phyloP scores from a whole-genome alignment of 2,113 vertebrate genomes.

The Leucopternis melanops region DNA sequence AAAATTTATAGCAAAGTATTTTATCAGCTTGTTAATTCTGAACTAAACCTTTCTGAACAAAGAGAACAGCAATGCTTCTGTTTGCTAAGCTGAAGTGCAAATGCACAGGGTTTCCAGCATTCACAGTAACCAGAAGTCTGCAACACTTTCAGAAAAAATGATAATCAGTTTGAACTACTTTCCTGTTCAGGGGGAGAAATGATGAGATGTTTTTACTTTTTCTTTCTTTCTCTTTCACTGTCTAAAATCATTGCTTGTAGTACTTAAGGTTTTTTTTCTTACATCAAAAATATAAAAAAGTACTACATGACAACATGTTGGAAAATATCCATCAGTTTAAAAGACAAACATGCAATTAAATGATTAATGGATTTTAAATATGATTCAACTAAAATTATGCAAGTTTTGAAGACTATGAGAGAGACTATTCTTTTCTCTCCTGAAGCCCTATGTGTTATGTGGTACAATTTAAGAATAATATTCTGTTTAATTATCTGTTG shows the following conservation, averaged over 20 bases:
- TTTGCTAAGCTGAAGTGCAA: background rate
- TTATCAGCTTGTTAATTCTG: background rate
- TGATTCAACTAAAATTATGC: background rate
- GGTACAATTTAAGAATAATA: background rate
- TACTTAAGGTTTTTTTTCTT: background rate
- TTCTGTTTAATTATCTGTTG: background rate
- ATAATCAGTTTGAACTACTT: background rate
- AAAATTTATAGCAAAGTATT: background rate
- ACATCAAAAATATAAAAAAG: background rate
- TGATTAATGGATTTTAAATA: background rate
- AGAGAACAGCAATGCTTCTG: background rate
- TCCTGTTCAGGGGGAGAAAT: background rate
- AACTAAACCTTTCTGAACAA: conserved; percentile 8
- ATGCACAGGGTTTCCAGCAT: background rate
- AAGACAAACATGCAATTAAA: background rate
- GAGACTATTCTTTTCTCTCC: background rate
- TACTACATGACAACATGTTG: background rate
- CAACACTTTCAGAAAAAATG: background rate
- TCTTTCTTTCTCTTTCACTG: background rate
- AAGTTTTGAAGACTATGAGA: background rate
- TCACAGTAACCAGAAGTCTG: background rate
- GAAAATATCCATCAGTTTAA: background rate
- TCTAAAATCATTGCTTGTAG: background rate
- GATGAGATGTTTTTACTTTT: background rate
- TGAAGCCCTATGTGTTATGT: background rate